Evolutionary conservation across 2,888 invertebrate genomes (phyloP), one percentile per base, ranked within the genome.

Genomic region (Zhuqinia jingwanae): DNA sequence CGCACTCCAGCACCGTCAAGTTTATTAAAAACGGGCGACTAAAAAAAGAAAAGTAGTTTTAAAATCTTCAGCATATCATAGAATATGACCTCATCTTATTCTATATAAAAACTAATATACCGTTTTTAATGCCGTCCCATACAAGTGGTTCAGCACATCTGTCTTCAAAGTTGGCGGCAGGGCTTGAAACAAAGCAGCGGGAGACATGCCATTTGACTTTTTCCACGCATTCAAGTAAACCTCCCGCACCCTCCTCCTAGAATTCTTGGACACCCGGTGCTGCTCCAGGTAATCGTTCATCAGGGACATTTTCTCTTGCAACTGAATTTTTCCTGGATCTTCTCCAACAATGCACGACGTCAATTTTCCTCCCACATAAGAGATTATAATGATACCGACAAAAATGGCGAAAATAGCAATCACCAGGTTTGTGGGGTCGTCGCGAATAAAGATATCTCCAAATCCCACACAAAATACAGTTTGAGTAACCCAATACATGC

Each of bases 141-240:
- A 91, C 30, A 91, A 68, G n/a, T 90, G 87, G 63, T 87, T 88
- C 86, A 88, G 79, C 8, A 89, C 90, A 60, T 90, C 91, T 0
- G 89, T 82, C 27, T 88, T 90, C 1, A 91, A 75, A 2, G 88
- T 86, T n/a, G 91, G 90, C 58, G 89, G 89, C 15, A 91, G 70
- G 0, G 90, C 87, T 6, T 75, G 30, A 50, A 91, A 91, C 11
- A 91, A 78, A 27, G 83, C 76, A 3, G 77, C 65, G 2, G 88
- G 85, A 22, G 78, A 70, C 45, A 90, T 87, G 0, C 90, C 90
- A 10, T 79, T 80, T 0, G 89, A 90, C 58, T 90, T 89, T 36
- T 91, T 89, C 91, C 91, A 91, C 3, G 75, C 85, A 36, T 87
- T 89, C 11, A 89, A 86, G 58, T 88, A 91, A 27, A 85, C 60